Evolutionary conservation across 1,140 invertebrate genomes (phyloP), one percentile per base, ranked within the genome.

Genomic region (Lepidotrigona ventralis): DNA sequence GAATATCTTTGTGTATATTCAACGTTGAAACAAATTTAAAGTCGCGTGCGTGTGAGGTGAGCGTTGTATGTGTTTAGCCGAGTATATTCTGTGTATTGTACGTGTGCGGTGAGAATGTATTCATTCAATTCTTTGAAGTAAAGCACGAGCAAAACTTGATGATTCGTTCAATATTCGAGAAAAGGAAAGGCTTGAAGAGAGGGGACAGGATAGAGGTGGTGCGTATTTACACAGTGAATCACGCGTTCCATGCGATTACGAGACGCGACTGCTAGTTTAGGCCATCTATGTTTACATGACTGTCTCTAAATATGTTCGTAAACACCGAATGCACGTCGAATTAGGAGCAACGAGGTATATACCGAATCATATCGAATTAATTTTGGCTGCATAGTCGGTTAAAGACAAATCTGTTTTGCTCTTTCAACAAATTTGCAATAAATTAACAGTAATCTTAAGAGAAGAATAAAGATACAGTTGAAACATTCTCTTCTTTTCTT

Each of bases 191-290:
- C 26, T 53, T 77, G 19, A 17, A 73, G 46, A 74, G 79, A 82
- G 26, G 76, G 70, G 84, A 64, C 53, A 83, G 87, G 75, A 87
- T 85, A 81, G 81, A 69, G 39, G 39, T 79, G 72, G 56, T 79
- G 87, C 88, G 89, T 90, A 85, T 90, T 90, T 89, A 80, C 63
- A 79, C 60, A 72, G 83, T 90, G 89, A 90, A 90, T 90, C 89
- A 90, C 85, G 84, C 86, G 81, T 82, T 80, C 82, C 66, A 77
- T 82, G 68, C 56, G 86, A 87, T 89, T 88, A 88, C 83, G 74
- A 71, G 74, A 79, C 84, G 79, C 74, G 69, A 54, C 73, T 63
- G 29, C 56, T 75, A 51, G 33, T 73, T 69, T 58, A 69, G 72
- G 66, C 56, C 58, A 72, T 79, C 84, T 56, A 81, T 84, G 86